Base-by-base conservation (phyloP, 2,797 vertebrate species). In the Ctenopoma multispine region DNA sequence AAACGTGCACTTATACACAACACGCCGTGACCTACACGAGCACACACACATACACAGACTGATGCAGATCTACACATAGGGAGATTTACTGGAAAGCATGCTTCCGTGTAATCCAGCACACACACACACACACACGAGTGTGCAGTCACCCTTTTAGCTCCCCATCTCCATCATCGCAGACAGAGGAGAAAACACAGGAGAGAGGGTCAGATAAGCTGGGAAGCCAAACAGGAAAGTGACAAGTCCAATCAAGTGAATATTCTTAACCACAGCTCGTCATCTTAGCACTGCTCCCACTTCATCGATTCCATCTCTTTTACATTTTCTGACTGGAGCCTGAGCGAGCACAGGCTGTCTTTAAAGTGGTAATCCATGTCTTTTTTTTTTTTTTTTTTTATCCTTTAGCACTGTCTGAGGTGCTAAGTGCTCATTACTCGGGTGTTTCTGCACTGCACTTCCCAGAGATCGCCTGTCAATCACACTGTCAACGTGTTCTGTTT, bases 151-250 rank as follows among this genome's bases (percentile, higher is more conserved):
- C 53, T 56, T 69, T 71, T 27, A 49, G 61, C 15, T 50, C 54
- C 36, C 24, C 40, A 50, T 71, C 48, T 80, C 81, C 50, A 60
- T 80, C 70, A 73, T 62, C 43, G 44, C 43, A 40, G 34, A 21
- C 44, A 58, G 62, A 48, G 36, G 21, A 63, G 44, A 36, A 53
- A 50, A 58, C 40, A 54, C 21, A 5, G 18, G 15, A 5, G 13
- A 55, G 24, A 5, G 69, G 68, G 57, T 72, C 57, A 71, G 50
- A 44, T 51, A 46, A 46, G 65, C 48, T 61, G 53, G 44, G 55
- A 87, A 67, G 70, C 40, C 81, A 73, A 66, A 85, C 77, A 85
- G 63, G 24, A 79, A 80, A 75, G 79, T 85, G 81, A 89, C 80
- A 68, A 72, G 70, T 34, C 59, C 68, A 74, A 51, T 40, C 54